Evolutionary conservation across 2,113 vertebrate species (phyloP).

Genomic region (Pluvianellus socialis): DNA sequence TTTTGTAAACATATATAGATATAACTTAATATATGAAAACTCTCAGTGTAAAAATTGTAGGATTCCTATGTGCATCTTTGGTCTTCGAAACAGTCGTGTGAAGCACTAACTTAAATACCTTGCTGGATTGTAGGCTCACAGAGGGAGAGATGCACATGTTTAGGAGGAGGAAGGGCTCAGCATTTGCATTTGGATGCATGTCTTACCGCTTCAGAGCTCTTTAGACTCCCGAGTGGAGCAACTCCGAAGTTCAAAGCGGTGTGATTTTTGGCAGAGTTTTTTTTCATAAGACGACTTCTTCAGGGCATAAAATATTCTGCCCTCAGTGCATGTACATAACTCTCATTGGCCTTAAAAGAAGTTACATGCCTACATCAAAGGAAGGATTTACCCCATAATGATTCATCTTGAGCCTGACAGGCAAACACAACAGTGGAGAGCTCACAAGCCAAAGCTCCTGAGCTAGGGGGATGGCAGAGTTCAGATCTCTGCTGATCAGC

Average conservation of each 20-base stretch:
- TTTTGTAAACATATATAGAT: neutral
- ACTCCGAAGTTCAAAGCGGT: slow-evolving; percentile 55
- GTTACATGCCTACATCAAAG: slow-evolving; percentile 73
- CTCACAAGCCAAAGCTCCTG: slow-evolving; percentile 39
- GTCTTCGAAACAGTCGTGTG: neutral
- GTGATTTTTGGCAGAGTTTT: slow-evolving; percentile 51
- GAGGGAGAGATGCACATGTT: neutral
- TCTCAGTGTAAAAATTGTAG: neutral
- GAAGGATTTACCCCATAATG: slow-evolving; percentile 66
- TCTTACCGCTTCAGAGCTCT: slow-evolving; percentile 45
- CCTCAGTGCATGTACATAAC: slow-evolving; percentile 60
- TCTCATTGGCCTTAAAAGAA: slow-evolving; percentile 70
- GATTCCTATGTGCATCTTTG: neutral
- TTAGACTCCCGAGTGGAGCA: slow-evolving; percentile 20
- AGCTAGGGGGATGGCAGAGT: neutral
- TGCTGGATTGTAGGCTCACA: neutral
- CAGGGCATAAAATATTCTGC: slow-evolving; percentile 61
- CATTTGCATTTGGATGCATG: slow-evolving; percentile 50
- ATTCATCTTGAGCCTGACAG: slow-evolving; percentile 57
- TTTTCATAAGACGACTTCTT: slow-evolving; percentile 49
- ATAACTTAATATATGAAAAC: neutral
- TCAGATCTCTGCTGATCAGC: slow-evolving; percentile 36
- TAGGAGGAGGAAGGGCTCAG: slow-evolving; percentile 17
- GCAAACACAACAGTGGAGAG: slow-evolving; percentile 66
- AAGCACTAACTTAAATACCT: neutral